Conservation (phyloP, 2,888 invertebrate genomes). For the Leptopterna dolabrata region DNA sequence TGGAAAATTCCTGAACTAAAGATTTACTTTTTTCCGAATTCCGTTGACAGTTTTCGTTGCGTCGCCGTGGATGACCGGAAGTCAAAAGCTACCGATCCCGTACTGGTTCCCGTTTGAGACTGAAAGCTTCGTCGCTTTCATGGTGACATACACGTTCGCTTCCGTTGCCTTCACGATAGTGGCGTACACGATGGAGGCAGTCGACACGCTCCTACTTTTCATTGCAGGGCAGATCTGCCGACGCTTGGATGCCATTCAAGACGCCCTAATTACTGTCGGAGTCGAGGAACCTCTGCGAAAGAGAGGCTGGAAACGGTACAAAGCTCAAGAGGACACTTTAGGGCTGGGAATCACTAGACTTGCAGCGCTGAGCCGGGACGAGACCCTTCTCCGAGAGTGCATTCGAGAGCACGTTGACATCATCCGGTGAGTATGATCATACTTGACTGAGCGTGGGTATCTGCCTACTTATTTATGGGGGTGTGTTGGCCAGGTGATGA, state of each 20-base stretch:
- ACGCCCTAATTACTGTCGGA: constrained; percentile 41
- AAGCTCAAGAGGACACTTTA: constrained; percentile 14
- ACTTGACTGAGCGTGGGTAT: too few species aligned
- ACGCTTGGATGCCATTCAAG: constrained; percentile 45
- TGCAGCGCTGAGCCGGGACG: constrained; percentile 49
- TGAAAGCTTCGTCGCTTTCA: constrained; percentile 26
- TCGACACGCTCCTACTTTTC: constrained; percentile 56
- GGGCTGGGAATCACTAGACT: constrained; percentile 43
- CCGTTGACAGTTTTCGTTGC: neutral
- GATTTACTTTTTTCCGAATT: too few species aligned
- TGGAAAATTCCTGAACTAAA: too few species aligned
- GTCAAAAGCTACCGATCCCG: constrained; percentile 40
- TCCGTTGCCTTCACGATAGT: constrained; percentile 36
- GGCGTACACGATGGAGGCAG: constrained; percentile 53
- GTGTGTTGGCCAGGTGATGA: too few species aligned
- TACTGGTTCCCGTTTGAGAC: constrained; percentile 54
- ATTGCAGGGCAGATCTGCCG: constrained; percentile 55
- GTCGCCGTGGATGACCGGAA: constrained; percentile 52
- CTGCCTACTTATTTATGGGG: too few species aligned
- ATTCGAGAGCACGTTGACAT: constrained; percentile 56
- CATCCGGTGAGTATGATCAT: constrained; percentile 43
- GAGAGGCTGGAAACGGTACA: constrained; percentile 42
- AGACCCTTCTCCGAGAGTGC: constrained; percentile 50
- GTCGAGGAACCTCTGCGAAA: constrained; percentile 45
- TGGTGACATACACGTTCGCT: constrained; percentile 40